A percentile compares a stretch with the other conserved stretches of the same genome.
Evolutionary conservation across 2,888 invertebrate genomes (phyloP).

Genomic region (Torymus aiolomorphi): DNA sequence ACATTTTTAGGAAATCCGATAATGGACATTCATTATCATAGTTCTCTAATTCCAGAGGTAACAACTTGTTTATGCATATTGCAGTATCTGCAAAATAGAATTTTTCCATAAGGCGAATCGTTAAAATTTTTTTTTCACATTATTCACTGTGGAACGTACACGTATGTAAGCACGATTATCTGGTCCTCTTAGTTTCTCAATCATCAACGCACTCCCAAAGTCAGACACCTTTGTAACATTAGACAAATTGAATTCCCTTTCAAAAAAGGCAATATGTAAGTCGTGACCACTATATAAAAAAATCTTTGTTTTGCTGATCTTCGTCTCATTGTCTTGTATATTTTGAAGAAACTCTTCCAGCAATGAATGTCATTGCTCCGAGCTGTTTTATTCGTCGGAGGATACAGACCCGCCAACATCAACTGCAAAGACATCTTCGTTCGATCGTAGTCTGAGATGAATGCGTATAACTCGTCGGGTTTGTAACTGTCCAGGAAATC

Average conservation of each 20-base stretch:
- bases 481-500: constrained; percentile 76
- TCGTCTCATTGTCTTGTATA: background rate
- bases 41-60: too few species aligned
- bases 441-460: constrained; percentile 82
- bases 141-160: background rate
- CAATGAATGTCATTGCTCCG: background rate
- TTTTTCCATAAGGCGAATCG: too few species aligned
- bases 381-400: constrained; percentile 72
- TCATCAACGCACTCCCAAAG: background rate
- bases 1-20: too few species aligned
- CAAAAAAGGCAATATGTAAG: background rate
- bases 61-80: too few species aligned
- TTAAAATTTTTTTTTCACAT: too few species aligned
- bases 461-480: constrained; percentile 69
- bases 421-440: constrained; percentile 84
- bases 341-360: constrained; percentile 9
- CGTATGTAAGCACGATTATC: constrained; percentile 9
- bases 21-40: too few species aligned
- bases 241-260: background rate
- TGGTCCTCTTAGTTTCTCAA: constrained; percentile 10
- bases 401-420: constrained; percentile 82
- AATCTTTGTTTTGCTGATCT: background rate
- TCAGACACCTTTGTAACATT: background rate
- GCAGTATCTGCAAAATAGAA: too few species aligned
- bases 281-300: constrained; percentile 24